Base-by-base conservation (phyloP, 2,113 vertebrate species). In the Nesogale talazaci region DNA sequence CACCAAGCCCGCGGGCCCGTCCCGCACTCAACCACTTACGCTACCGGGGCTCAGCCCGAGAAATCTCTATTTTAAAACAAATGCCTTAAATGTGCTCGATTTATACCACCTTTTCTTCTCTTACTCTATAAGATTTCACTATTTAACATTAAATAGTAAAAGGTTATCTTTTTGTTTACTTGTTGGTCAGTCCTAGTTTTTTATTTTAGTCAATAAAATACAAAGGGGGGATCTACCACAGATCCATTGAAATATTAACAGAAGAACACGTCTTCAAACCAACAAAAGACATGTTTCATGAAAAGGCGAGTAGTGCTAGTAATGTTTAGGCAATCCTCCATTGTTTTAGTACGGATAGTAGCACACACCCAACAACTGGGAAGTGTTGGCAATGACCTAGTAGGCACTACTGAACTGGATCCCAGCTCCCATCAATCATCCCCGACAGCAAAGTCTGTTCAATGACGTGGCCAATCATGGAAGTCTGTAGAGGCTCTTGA, bases 21-120 rank as follows among this genome's bases (percentile, higher is more conserved):
- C n/a, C 16, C 56, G 16, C 56, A 57, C 9, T 57, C 16, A 8
- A 57, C 9, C 16, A 16, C 56, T 57, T 57, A 57, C 56, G 9
- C 56, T 57, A 57, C 56, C 8, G 56, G 9, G 16, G 9, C 56
- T 11, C 56, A 42, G 56, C 23, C 8, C n/a, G 59, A 59, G 84
- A 76, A 42, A 88, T 89, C 31, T 77, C 14, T 81, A 25, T 82
- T n/a, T 75, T 93, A 94, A 83, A 57, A 63, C 2, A 69, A n/a
- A 61, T 20, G 63, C 4, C 67, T 92, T 31, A 69, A 74, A 56
- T 7, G 88, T 70, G 15, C 17, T 70, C 34, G 59, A 67, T 72
- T 83, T 10, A 29, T 27, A 27, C 22, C 16, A 81, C 25, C 15
- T 46, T 59, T 56, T 81, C 38, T 65, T 65, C 59, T 81, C 38